A percentile compares a stretch with the other conserved stretches of the same genome.
Evolutionary conservation across 2,888 invertebrate species (phyloP).

Genomic region (Brachyopa scutellaris): DNA sequence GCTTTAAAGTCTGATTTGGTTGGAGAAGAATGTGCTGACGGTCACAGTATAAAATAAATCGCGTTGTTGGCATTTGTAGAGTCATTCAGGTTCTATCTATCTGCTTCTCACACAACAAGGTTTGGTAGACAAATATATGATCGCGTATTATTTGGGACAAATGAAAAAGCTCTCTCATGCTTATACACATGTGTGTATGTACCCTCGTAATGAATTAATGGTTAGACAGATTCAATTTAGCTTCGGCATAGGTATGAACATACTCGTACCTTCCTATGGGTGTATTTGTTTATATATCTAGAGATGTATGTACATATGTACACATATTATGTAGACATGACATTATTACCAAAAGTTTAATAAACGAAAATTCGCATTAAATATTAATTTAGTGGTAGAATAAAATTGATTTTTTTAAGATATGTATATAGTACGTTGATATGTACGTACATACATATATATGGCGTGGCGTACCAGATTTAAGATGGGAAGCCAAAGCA

Average conservation of each 20-base stretch:
- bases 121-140: conserved; percentile 32
- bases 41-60: conserved; percentile 48
- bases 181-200: not conserved
- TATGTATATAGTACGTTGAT: too few relatives aligned
- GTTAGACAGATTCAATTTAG: conserved; percentile 21
- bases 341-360: not conserved
- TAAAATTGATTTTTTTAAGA: too few relatives aligned
- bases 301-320: not conserved
- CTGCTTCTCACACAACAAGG: conserved; percentile 48
- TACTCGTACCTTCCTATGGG: not conserved
- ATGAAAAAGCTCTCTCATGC: conserved; percentile 37
- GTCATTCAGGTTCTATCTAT: conserved; percentile 42
- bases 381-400: too few relatives aligned
- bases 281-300: not conserved
- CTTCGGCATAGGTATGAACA: not conserved
- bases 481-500: too few relatives aligned
- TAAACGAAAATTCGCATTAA: too few relatives aligned
- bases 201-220: conserved; percentile 12
- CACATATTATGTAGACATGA: not conserved
- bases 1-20: conserved; percentile 71
- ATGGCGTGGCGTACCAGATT: too few relatives aligned
- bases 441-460: too few relatives aligned
- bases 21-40: conserved; percentile 57
- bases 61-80: conserved; percentile 49
- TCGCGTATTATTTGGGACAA: conserved; percentile 43